Evolutionary conservation across 2,113 vertebrate species (phyloP).

Genomic region (Isichthys henryi): DNA sequence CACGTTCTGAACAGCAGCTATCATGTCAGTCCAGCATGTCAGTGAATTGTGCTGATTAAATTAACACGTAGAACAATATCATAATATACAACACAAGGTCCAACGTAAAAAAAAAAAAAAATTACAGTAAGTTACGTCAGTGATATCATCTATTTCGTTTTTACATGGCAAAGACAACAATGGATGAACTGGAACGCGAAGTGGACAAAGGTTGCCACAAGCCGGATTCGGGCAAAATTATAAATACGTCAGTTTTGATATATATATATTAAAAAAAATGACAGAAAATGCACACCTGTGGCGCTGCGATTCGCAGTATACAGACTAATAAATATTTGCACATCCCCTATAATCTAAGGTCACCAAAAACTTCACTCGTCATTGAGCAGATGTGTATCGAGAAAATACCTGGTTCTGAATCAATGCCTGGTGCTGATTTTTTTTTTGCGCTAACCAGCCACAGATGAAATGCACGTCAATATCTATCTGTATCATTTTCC

Average conservation of each 20-base stretch:
- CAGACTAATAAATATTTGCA: constrained; percentile 89
- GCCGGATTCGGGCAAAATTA: constrained; percentile 56
- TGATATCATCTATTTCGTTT: constrained; percentile 78
- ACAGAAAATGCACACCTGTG: constrained; percentile 66
- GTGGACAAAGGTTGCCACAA: constrained; percentile 70
- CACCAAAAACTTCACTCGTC: constrained; percentile 67
- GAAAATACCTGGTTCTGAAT: constrained; percentile 26
- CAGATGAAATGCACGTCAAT: constrained; percentile 12
- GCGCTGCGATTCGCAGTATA: constrained; percentile 70
- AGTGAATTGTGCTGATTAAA: constrained; percentile 99
- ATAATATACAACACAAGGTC: constrained; percentile 96
- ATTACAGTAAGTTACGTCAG: constrained; percentile 92
- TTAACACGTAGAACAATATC: constrained; percentile 97
- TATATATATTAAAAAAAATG: constrained; percentile 50
- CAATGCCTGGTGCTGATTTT: constrained; percentile 28
- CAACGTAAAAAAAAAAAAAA: constrained; percentile 61
- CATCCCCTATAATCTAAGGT: constrained; percentile 75
- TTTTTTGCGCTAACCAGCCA: constrained; percentile 7
- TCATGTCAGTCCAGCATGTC: constrained; percentile 99
- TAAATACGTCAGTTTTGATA: constrained; percentile 54
- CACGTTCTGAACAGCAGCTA: constrained; percentile 85
- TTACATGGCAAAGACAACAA: constrained; percentile 77
- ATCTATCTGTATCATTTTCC: constrained; percentile 14
- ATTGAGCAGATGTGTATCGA: constrained; percentile 53
- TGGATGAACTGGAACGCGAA: constrained; percentile 69